Evolutionary conservation across 2,888 invertebrate species (phyloP).

Genomic region (Exocentrus adspersus): DNA sequence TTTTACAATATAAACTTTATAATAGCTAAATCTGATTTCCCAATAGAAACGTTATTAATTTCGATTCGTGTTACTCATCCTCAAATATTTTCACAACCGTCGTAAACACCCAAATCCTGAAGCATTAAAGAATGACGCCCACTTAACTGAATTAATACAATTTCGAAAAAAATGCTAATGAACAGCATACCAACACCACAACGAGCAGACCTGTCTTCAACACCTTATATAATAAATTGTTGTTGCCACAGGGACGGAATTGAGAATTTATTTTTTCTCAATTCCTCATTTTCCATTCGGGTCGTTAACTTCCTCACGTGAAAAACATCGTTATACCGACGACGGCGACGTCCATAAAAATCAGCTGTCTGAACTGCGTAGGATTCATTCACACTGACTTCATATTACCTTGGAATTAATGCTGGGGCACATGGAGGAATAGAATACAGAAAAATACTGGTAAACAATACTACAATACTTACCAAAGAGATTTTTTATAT

Average conservation of each 20-base stretch:
- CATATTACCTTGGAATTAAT: neutral
- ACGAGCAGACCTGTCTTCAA: neutral
- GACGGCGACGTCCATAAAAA: neutral
- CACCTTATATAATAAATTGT: too few species aligned
- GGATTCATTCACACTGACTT: neutral
- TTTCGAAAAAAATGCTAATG: neutral
- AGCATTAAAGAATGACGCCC: neutral
- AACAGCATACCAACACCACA: neutral
- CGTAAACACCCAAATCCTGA: neutral
- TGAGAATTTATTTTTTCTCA: neutral
- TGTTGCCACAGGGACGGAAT: neutral
- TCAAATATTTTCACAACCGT: too few species aligned
- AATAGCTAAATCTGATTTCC: too few species aligned
- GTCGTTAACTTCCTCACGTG: constrained; percentile 7
- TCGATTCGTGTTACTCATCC: too few species aligned
- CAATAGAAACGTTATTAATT: too few species aligned
- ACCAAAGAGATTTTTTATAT: too few species aligned
- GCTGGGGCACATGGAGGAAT: too few species aligned
- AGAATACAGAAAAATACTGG: too few species aligned
- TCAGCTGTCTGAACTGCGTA: neutral
- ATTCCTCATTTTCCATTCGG: neutral
- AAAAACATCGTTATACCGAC: neutral
- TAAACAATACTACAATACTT: too few species aligned
- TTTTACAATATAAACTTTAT: too few species aligned
- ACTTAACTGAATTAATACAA: neutral